Evolutionary conservation across 1,140 invertebrate genomes (phyloP), one percentile per base, ranked within the genome.

Genomic region (Brachionus manjavacas): DNA sequence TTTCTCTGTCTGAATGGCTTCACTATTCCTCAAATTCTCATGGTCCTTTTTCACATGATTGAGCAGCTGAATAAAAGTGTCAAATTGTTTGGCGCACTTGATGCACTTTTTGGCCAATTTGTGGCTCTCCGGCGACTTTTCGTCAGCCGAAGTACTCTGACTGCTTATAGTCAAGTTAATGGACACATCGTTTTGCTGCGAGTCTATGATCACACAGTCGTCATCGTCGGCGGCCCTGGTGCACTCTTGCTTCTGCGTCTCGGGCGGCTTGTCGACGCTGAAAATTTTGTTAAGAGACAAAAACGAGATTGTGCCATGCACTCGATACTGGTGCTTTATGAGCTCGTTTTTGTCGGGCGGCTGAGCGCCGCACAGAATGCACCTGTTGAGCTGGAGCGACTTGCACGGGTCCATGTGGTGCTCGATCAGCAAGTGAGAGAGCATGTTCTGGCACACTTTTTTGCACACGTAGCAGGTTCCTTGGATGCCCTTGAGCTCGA

Each of bases 211-310:
- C 8, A 74, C 23, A 20, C 31, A 41, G 12, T 74, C 70, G 11
- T 7, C 8, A 43, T 74, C 70, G 2, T 41, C 35, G 0, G 2
- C 16, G 46, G 14, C 46, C 43, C 46, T 31, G 3, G 2, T 20
- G 16, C 9, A 0, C 35, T 41, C 20, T 43, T 41, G n/a, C 9
- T 39, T 74, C 16, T 72, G 31, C 7, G 0, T 70, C 1, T 70
- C 70, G 6, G 23, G 11, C 3, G 25, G 39, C 43, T 74, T 43
- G 14, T 74, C 70, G 46, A 74, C 16, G 12, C 43, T 76, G 25
- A 76, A 76, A 49, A 76, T 49, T 76, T 76, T 76, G 49, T 76
- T 76, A 43, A 76, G 52, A 35, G 72, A 49, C 9, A 25, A 46
- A 49, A 76, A 76, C 0, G 43, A 49, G n/a, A 76, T 76, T 23